Conservation (phyloP, 92 coral and sea anemone genomes). For the Porites cylindrica region DNA sequence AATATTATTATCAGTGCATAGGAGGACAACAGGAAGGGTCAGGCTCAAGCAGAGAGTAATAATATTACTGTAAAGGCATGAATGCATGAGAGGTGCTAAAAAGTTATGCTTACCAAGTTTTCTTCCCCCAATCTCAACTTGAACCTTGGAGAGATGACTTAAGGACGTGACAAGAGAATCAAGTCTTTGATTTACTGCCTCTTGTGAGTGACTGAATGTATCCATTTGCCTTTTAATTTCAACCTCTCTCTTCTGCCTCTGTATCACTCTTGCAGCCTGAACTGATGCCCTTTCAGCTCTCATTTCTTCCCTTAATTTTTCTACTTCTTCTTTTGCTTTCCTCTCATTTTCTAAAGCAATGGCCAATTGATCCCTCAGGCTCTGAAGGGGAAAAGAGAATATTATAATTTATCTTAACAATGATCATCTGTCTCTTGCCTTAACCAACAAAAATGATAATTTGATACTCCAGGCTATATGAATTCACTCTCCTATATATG, state of each 20-base stretch:
- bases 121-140: conserved; percentile 78
- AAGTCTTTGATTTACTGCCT: conserved; percentile 76
- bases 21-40: too few species aligned
- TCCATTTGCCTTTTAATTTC: conserved; percentile 70
- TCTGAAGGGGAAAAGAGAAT: conserved; percentile 39
- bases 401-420: neutral
- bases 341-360: conserved; percentile 81
- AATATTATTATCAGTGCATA: too few species aligned
- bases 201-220: conserved; percentile 68
- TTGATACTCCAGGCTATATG: too few species aligned
- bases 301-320: conserved; percentile 80
- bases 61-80: too few species aligned
- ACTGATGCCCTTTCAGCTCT: conserved; percentile 87
- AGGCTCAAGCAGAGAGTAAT: too few species aligned
- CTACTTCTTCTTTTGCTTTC: conserved; percentile 80
- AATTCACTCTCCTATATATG: too few species aligned
- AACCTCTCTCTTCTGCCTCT: conserved; percentile 79
- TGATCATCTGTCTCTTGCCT: neutral
- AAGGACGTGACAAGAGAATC: conserved; percentile 56
- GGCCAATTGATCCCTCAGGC: conserved; percentile 70
- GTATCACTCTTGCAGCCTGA: conserved; percentile 88
- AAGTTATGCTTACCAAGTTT: conserved; percentile 72
- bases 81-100: too few species aligned
- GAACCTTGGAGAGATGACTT: conserved; percentile 73
- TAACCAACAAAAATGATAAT: neutral